These are phyloP conservation scores for Mormyrops attenuatus DNA, from an alignment of 2,797 vertebrate species.

Conservation along the genomic window DNA sequence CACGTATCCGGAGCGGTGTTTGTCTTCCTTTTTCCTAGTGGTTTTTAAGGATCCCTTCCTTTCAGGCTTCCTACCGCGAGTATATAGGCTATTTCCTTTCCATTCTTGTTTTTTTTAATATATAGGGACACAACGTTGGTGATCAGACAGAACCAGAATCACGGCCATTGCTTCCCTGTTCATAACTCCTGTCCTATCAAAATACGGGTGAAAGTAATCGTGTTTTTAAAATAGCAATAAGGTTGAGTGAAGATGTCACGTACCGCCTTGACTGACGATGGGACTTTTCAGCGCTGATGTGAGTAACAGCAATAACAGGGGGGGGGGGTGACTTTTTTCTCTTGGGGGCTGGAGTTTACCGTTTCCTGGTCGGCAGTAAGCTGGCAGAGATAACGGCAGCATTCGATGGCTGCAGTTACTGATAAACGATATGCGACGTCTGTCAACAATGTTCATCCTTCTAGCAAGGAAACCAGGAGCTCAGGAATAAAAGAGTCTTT, in stretches of 20 bases:
- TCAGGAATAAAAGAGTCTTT: slow-evolving; percentile 38
- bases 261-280: background rate
- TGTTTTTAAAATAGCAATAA: background rate
- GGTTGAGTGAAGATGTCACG: background rate
- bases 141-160: background rate
- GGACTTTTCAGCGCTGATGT: background rate
- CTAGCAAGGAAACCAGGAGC: slow-evolving; percentile 35
- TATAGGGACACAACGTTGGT: background rate
- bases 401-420: slow-evolving; percentile 18
- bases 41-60: slow-evolving; percentile 5
- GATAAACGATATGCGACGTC: slow-evolving; percentile 33
- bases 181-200: background rate
- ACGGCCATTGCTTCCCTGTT: background rate
- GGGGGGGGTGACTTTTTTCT: background rate
- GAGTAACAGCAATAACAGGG: background rate
- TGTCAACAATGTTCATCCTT: slow-evolving; percentile 41
- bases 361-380: slow-evolving; percentile 24
- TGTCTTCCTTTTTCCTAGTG: background rate
- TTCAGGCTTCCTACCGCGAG: background rate
- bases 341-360: background rate
- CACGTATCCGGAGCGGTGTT: background rate
- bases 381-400: slow-evolving; percentile 9
- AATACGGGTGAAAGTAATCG: background rate
- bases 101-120: background rate
- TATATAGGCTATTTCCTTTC: background rate